phyloP scores from a whole-genome alignment of 2,797 vertebrate genomes.

The Scyliorhinus canicula region DNA sequence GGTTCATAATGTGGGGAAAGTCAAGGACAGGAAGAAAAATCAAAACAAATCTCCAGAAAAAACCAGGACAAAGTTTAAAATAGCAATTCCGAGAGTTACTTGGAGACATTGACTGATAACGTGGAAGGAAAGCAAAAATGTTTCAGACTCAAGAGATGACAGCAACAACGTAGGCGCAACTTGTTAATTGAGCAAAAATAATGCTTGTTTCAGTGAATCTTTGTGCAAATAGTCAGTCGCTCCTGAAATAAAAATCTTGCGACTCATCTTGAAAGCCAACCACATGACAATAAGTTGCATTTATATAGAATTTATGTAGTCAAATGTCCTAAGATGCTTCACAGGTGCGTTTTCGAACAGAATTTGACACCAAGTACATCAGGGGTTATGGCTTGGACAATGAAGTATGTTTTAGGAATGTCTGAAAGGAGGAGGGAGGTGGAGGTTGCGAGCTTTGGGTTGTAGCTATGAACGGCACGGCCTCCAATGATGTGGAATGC shows the following conservation, averaged over 20 bases:
- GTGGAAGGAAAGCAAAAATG: background rate
- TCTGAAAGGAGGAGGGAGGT: background rate
- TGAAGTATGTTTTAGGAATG: background rate
- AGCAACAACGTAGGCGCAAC: background rate
- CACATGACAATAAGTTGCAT: background rate
- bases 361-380: background rate
- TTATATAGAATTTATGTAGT: too few species aligned
- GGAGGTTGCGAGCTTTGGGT: background rate
- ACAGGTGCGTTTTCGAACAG: background rate
- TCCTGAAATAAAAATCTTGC: background rate
- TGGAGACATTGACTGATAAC: slow-evolving; percentile 17
- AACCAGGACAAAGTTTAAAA: slow-evolving; percentile 20
- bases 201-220: background rate
- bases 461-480: background rate
- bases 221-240: background rate
- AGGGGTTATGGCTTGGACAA: background rate
- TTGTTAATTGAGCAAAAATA: background rate
- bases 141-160: background rate
- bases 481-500: background rate
- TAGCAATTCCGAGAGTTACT: background rate
- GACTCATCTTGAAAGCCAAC: background rate
- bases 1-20: background rate
- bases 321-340: background rate
- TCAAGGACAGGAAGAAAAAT: background rate
- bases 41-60: background rate